phyloP scores from a whole-genome alignment of 1,140 invertebrate genomes.

The Megalonaias nervosa region DNA sequence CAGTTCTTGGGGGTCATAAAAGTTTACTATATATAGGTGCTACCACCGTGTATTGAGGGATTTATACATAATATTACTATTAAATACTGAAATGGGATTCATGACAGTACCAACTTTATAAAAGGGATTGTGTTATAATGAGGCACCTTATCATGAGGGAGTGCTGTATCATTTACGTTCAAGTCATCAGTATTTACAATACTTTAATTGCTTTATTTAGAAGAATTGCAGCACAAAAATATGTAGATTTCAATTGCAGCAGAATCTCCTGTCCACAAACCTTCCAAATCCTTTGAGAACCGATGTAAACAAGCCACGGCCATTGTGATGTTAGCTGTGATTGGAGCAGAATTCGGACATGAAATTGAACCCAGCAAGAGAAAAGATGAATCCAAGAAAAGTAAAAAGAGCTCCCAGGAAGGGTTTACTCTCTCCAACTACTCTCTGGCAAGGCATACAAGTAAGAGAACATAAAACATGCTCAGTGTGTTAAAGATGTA shows the following conservation, averaged over 20 bases:
- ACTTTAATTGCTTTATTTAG: neutral
- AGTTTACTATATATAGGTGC: too few species aligned
- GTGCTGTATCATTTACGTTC: too few species aligned
- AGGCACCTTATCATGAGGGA: too few species aligned
- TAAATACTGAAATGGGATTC: too few species aligned
- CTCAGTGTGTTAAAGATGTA: too few species aligned
- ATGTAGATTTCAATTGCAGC: constrained; percentile 35
- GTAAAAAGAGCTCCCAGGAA: constrained; percentile 79
- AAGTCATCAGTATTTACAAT: too few species aligned
- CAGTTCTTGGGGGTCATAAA: too few species aligned
- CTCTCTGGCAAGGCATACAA: constrained; percentile 91
- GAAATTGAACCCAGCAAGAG: constrained; percentile 73
- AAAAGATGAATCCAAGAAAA: constrained; percentile 53
- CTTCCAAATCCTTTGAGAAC: constrained; percentile 75
- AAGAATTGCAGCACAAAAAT: neutral
- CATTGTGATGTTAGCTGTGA: constrained; percentile 95
- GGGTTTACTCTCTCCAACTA: constrained; percentile 93
- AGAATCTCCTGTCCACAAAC: constrained; percentile 57
- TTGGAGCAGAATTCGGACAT: constrained; percentile 98
- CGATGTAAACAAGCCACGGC: constrained; percentile 97
- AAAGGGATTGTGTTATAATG: too few species aligned
- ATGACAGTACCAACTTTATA: too few species aligned
- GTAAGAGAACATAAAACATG: constrained; percentile 70
- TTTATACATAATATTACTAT: too few species aligned
- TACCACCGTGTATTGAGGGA: too few species aligned